Percentiles rank a stretch among this genome's conserved stretches.
Evolutionary conservation across 2,888 invertebrate species (phyloP).

Genomic region (Brachypalpus laphriformis): DNA sequence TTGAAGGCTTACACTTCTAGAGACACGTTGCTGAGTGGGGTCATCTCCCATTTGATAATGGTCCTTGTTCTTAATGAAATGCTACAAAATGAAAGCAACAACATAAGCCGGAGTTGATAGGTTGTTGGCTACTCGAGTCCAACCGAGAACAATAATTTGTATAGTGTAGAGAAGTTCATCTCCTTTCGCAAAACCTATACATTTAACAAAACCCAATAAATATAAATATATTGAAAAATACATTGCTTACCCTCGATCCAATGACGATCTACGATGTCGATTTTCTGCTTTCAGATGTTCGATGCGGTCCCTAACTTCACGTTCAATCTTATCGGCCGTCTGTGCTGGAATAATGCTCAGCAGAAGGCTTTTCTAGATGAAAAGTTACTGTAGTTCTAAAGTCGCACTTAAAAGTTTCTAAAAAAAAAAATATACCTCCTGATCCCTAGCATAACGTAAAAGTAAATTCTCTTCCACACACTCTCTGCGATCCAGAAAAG

Average conservation of each 20-base stretch:
- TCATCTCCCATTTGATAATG: too few relatives aligned
- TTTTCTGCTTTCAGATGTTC: slow-evolving; percentile 83
- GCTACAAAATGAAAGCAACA: too few relatives aligned
- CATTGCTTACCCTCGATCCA: slow-evolving; percentile 48
- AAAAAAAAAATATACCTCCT: slow-evolving; percentile 85
- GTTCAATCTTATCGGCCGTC: slow-evolving; percentile 87
- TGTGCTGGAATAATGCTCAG: slow-evolving; percentile 94
- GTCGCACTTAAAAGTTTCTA: not conserved
- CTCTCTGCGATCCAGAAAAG: slow-evolving; percentile 93
- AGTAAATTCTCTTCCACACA: slow-evolving; percentile 93
- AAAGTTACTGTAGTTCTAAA: slow-evolving; percentile 5
- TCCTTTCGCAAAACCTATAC: too few relatives aligned
- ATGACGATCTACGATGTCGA: slow-evolving; percentile 57
- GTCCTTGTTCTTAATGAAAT: too few relatives aligned
- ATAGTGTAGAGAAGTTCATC: too few relatives aligned
- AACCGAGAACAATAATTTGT: too few relatives aligned
- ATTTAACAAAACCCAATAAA: too few relatives aligned
- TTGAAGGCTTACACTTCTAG: too few relatives aligned
- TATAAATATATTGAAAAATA: too few relatives aligned
- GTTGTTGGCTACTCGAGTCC: too few relatives aligned
- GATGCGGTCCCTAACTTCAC: slow-evolving; percentile 85
- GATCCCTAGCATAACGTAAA: slow-evolving; percentile 92
- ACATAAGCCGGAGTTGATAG: too few relatives aligned
- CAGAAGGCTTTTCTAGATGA: slow-evolving; percentile 90
- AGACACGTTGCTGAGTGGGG: too few relatives aligned